Evolutionary conservation across 1,140 invertebrate species (phyloP), one percentile per base, ranked within the genome.

Genomic region (Araneus ventricosus): DNA sequence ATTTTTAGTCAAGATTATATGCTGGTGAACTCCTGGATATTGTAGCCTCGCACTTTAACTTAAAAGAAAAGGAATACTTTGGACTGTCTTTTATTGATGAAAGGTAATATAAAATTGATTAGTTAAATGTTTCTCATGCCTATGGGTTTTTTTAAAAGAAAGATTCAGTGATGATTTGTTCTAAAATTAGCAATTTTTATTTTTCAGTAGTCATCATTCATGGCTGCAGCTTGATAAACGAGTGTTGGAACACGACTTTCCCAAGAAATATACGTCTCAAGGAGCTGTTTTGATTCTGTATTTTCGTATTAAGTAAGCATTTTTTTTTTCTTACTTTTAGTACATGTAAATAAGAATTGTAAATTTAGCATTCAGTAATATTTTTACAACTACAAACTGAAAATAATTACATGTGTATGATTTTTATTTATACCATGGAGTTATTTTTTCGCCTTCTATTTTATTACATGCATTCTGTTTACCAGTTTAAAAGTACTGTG

Each of bases 11-110:
- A 63, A 94, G 94, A 93, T 82, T 94, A n/a, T 94, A 94, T 93
- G 94, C 94, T 63, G 94, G 94, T 27, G 94, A 94, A 90, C 86
- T 94, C 5, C 90, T 94, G 20, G 95, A 98, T 98, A 96, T 98
- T 97, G 94, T 98, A 98, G 93, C 97, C 96, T n/a, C 96, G 96
- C 75, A 98, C 96, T 94, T 97, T 95, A 94, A 98, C 96, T 96
- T 99, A 96, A 94, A 97, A 96, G 94, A 96, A 95, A 94, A 94
- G 94, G 93, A 95, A 93, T 95, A 95, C 94, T 96, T 96, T 95
- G 96, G 96, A 52, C 94, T 96, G 52, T 95, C 95, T 63, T 96
- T 95, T 94, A 88, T 95, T 30, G 96, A 96, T 95, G 96, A 96
- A 39, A 95, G 95, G 96, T 96, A 95, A 96, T 96, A 95, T 92